phyloP scores from a whole-genome alignment of 2,797 vertebrate species.

The Spinus olivaceus region DNA sequence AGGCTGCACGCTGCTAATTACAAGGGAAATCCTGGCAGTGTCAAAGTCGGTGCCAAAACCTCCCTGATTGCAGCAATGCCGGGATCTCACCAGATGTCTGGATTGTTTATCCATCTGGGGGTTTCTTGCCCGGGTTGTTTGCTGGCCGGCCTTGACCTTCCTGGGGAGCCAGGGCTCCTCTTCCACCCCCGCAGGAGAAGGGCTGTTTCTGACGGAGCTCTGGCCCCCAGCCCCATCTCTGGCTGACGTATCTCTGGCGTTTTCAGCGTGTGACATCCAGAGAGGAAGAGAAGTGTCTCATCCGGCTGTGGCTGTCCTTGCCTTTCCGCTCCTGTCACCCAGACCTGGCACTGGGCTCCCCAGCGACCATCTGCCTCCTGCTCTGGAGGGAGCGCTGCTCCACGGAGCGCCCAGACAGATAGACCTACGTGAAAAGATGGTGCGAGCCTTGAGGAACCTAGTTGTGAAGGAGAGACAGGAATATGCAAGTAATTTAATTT shows the following conservation, averaged over 20 bases:
- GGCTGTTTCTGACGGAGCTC: constrained; percentile 21
- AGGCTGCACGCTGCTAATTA: constrained; percentile 48
- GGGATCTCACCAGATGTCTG: constrained; percentile 55
- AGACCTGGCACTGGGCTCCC: neutral
- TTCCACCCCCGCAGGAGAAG: neutral
- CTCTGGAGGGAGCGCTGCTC: neutral
- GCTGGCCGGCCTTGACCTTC: constrained; percentile 42
- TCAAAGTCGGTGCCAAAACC: constrained; percentile 34
- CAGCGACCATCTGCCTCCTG: neutral
- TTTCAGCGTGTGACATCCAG: neutral
- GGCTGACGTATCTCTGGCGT: neutral
- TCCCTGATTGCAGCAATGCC: constrained; percentile 30
- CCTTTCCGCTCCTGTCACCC: constrained; percentile 3
- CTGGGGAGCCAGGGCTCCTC: neutral
- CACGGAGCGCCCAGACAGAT: accelerated
- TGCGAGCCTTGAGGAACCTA: neutral
- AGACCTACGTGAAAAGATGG: neutral
- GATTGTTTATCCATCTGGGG: constrained; percentile 39
- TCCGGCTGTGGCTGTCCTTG: neutral
- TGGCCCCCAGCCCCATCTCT: neutral
- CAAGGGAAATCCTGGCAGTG: constrained; percentile 67
- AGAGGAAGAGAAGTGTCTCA: constrained; percentile 9
- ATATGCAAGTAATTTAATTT: constrained; percentile 24
- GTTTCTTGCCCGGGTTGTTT: neutral
- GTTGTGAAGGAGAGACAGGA: neutral